Base-by-base conservation (phyloP, 2,113 vertebrate species). In the Ceratotherium simum region DNA sequence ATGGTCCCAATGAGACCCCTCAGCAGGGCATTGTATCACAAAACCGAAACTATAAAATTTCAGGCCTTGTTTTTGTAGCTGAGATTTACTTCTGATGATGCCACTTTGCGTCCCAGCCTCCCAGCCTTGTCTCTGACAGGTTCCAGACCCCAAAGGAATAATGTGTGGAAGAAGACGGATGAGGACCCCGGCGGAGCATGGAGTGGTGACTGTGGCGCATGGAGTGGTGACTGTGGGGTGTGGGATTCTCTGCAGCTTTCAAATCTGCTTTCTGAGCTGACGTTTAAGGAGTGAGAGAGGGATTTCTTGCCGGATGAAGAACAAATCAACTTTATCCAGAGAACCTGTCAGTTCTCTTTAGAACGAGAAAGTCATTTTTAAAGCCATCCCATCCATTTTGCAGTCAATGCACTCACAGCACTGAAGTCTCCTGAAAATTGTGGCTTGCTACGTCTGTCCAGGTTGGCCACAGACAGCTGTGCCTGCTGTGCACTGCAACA, bases 201-300 rank as follows among this genome's bases (percentile, higher is more conserved):
- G n/a, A n/a, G n/a, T n/a, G n/a, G 56, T 10, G 31, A 51, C 69
- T 1, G 0, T 2, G 1, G 51, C n/a, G n/a, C n/a, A n/a, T n/a
- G n/a, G n/a, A n/a, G n/a, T n/a, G n/a, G 56, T 10, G 31, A 51
- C 69, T 1, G 0, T 2, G 1, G 51, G 14, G 21, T 51, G 31
- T 31, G 33, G 31, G 16, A 1, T 58, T 73, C 76, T 79, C 82
- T 64, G 79, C 70, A 62, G n/a, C 29, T 42, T 84, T 48, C 17
- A 39, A 36, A 25, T 46, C 54, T 87, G 54, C 64, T 84, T 83
- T 84, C 80, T 46, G 48, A 81, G 69, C 29, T 46, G 29, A 21
- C 0, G 3, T 25, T 92, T 20, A 48, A 46, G 56, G 72, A 80
- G 31, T 25, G 11, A 20, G 62, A 9, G 82, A 62, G 58, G 39